Evolutionary conservation across 2,888 invertebrate genomes (phyloP).

Genomic region (Abrostola triplasia): DNA sequence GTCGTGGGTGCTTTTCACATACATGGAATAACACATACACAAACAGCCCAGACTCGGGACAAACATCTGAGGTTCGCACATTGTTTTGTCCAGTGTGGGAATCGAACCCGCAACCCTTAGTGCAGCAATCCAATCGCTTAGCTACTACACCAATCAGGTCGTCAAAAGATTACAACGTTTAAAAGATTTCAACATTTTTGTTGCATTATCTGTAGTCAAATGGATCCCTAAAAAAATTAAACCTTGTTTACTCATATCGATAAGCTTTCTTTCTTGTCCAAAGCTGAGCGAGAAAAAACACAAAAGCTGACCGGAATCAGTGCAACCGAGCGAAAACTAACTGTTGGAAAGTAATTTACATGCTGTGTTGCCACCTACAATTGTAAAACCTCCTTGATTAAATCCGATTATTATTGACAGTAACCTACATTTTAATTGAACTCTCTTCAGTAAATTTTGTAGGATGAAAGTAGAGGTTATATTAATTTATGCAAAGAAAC

Average conservation of each 20-base stretch:
- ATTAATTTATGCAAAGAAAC: too few relatives aligned
- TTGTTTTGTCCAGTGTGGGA: too few relatives aligned
- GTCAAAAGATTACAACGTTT: too few relatives aligned
- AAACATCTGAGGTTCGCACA: too few relatives aligned
- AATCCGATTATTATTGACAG: not conserved
- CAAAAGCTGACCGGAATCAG: conserved; percentile 79
- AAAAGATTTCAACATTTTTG: not conserved
- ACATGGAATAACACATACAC: too few relatives aligned
- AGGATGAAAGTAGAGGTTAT: too few relatives aligned
- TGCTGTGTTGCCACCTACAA: conserved; percentile 55
- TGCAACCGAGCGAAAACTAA: conserved; percentile 86
- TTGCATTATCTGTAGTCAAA: not conserved
- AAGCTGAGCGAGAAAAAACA: conserved; percentile 49
- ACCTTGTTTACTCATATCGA: conserved; percentile 50
- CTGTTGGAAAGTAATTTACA: conserved; percentile 86
- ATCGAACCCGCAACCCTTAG: too few relatives aligned
- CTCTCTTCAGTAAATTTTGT: not conserved
- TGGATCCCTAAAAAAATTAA: conserved; percentile 10
- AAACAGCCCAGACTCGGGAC: too few relatives aligned
- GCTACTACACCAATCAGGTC: too few relatives aligned
- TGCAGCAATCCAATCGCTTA: too few relatives aligned
- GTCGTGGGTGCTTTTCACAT: too few relatives aligned
- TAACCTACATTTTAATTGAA: not conserved
- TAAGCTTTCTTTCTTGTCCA: conserved; percentile 69
- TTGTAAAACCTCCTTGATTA: conserved; percentile 17